Evolutionary conservation across 2,888 invertebrate species (phyloP).

Genomic region (Machimus atricapillus): DNA sequence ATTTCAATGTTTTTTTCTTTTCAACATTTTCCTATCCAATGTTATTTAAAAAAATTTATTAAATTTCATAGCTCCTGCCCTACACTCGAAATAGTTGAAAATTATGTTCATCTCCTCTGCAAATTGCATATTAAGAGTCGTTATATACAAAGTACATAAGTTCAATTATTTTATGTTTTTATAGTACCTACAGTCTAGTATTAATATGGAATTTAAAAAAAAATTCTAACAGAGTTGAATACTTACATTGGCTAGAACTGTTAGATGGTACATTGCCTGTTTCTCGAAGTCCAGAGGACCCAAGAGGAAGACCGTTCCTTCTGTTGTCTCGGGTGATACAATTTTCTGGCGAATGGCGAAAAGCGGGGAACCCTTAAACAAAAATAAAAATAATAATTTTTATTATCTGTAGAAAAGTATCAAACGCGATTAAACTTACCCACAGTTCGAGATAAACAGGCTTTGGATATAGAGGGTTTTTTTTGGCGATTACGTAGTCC

Average conservation of each 20-base stretch:
- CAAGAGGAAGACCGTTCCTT: constrained; percentile 79
- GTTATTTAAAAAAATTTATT: too few relatives aligned
- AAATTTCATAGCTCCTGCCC: too few relatives aligned
- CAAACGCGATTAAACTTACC: constrained; percentile 65
- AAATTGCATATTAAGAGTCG: too few relatives aligned
- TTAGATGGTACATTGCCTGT: constrained; percentile 85
- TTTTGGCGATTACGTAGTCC: constrained; percentile 81
- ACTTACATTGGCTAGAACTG: constrained; percentile 87
- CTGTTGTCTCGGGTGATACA: constrained; percentile 77
- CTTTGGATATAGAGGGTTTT: constrained; percentile 79
- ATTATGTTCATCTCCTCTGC: too few relatives aligned
- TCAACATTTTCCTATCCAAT: not conserved
- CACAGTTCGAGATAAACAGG: constrained; percentile 84
- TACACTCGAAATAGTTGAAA: too few relatives aligned
- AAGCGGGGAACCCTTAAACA: constrained; percentile 71
- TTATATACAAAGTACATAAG: too few relatives aligned
- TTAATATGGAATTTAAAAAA: not conserved
- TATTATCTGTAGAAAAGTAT: not conserved
- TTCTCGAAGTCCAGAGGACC: constrained; percentile 87
- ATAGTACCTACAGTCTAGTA: too few relatives aligned
- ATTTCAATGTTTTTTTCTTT: not conserved
- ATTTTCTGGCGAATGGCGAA: constrained; percentile 82
- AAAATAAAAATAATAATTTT: not conserved
- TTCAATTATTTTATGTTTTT: too few relatives aligned
- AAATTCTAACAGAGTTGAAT: not conserved